Percentiles rank a stretch among this genome's conserved stretches.
phyloP scores from a whole-genome alignment of 2,888 invertebrate genomes.

The Chironomus tentans region DNA sequence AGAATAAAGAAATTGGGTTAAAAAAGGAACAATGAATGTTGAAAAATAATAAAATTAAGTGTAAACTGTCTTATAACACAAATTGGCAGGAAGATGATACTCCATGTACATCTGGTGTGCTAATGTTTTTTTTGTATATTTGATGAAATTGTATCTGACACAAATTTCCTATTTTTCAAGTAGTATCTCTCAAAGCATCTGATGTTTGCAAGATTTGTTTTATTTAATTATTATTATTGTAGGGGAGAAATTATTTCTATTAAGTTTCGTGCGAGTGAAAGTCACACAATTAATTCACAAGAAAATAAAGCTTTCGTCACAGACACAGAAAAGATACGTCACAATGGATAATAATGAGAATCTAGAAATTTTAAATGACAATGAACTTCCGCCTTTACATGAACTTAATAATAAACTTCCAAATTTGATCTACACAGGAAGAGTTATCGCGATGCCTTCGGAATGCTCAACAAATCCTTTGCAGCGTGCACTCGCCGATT shows the following conservation, averaged over 20 bases:
- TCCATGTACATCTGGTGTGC: not conserved
- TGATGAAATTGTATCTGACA: not conserved
- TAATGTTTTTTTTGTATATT: too few relatives aligned
- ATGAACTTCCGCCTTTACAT: conserved; percentile 4
- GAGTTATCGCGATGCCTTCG: conserved; percentile 51
- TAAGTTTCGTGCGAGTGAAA: too few relatives aligned
- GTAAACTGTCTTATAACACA: too few relatives aligned
- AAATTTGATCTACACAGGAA: conserved; percentile 2
- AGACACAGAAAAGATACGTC: not conserved
- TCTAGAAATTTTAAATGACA: not conserved
- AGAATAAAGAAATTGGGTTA: too few relatives aligned
- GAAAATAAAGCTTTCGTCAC: not conserved
- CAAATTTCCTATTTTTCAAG: not conserved
- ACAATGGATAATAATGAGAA: conserved; percentile 1
- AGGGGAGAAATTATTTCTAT: too few relatives aligned
- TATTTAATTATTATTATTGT: too few relatives aligned
- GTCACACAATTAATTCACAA: too few relatives aligned
- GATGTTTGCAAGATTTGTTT: too few relatives aligned
- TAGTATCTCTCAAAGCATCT: too few relatives aligned
- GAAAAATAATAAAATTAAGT: too few relatives aligned
- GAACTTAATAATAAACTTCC: conserved; percentile 2
- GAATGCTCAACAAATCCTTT: conserved; percentile 62
- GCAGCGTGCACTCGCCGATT: conserved; percentile 80
- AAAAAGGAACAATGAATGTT: too few relatives aligned
- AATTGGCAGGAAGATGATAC: not conserved